Conservation (phyloP, 2,797 vertebrate species). For the Mormyrus hasselquistii region DNA sequence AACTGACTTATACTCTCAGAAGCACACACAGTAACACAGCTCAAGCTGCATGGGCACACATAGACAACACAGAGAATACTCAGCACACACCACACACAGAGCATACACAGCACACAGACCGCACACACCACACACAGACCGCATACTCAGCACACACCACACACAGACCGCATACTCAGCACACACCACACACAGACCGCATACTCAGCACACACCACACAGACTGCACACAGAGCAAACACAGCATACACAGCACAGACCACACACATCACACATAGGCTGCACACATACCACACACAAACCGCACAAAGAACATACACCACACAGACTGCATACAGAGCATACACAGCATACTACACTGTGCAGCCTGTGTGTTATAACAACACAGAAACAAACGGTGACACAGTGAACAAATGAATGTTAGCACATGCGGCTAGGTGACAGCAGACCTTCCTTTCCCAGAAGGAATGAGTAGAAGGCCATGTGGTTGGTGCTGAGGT, state of each 20-base stretch:
- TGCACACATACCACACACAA: neutral
- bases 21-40: neutral
- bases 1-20: neutral
- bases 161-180: too few relatives aligned
- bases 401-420: neutral
- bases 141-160: too few relatives aligned
- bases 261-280: too few relatives aligned
- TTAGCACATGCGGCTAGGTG: neutral
- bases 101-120: neutral
- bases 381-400: neutral
- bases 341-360: neutral
- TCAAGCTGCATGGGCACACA: neutral
- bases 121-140: too few relatives aligned
- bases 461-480: constrained; percentile 97
- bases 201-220: too few relatives aligned
- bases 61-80: neutral
- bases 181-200: neutral
- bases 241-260: neutral
- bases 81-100: too few relatives aligned
- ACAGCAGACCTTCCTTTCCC: constrained; percentile 85
- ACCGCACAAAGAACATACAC: neutral
- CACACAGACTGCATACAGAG: neutral
- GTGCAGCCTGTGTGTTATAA: neutral
- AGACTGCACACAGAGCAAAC: neutral
- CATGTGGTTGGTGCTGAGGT: constrained; percentile 92